These are phyloP conservation scores for Syngnathus rostellatus DNA, from an alignment of 2,797 vertebrate genomes.

Conservation along the genomic window DNA sequence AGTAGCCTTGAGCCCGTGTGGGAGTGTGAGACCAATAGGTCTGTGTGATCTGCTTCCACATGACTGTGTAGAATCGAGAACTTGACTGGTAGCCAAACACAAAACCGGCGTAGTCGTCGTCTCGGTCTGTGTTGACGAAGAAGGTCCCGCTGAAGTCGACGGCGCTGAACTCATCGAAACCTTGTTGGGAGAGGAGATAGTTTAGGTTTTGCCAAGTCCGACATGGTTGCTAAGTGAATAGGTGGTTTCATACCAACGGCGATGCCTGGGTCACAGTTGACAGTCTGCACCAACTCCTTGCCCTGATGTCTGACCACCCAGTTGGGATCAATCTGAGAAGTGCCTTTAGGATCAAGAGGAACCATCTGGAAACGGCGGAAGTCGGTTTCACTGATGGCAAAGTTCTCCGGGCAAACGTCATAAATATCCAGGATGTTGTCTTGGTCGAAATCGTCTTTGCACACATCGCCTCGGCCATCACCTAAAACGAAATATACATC, in stretches of 20 bases:
- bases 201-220: conserved; percentile 12
- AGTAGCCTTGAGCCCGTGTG: conserved; percentile 94
- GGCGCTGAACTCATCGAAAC: conserved; percentile 94
- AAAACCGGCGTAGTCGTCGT: conserved; percentile 96
- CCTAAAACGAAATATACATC: conserved; percentile 57
- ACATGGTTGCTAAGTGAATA: neutral
- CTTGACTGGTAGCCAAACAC: conserved; percentile 99
- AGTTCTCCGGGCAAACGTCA: conserved; percentile 95
- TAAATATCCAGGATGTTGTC: conserved; percentile 87
- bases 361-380: conserved; percentile 99
- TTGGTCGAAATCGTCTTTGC: conserved; percentile 94
- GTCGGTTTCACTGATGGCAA: conserved; percentile 93
- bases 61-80: conserved; percentile 96
- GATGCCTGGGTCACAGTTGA: conserved; percentile 98
- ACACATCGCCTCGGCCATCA: conserved; percentile 91
- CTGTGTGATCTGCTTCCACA: conserved; percentile 99
- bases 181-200: conserved; percentile 51
- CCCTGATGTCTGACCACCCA: conserved; percentile 98
- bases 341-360: conserved; percentile 94
- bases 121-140: conserved; percentile 97
- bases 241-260: conserved; percentile 80
- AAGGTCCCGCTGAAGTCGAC: conserved; percentile 99
- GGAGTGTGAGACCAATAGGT: conserved; percentile 93
- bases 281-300: conserved; percentile 97
- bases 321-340: conserved; percentile 97